These are phyloP conservation scores for Horisme vitalbata DNA, from an alignment of 2,888 invertebrate species.

Conservation along the genomic window DNA sequence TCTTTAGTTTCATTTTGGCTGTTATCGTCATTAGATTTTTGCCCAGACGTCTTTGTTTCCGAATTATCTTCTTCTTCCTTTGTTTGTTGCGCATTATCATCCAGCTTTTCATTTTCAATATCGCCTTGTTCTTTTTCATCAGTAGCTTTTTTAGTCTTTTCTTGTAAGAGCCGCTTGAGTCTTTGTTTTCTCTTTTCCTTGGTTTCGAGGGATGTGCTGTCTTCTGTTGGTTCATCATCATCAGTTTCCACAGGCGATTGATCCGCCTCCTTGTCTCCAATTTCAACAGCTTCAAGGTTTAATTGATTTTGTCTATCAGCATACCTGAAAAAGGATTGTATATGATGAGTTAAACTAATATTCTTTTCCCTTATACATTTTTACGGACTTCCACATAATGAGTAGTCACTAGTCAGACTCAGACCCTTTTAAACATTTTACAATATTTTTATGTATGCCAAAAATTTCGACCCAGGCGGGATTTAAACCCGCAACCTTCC, in stretches of 20 bases:
- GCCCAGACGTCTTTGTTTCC: background rate
- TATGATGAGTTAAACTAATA: background rate
- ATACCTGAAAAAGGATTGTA: slow-evolving; percentile 51
- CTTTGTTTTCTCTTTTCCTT: slow-evolving; percentile 65
- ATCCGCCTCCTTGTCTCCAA: slow-evolving; percentile 73
- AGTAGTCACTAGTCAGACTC: too few relatives aligned
- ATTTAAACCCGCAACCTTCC: too few relatives aligned
- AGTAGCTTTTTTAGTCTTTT: slow-evolving; percentile 51
- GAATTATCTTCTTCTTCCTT: background rate
- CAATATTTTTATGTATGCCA: too few relatives aligned
- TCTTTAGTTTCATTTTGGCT: slow-evolving; percentile 1
- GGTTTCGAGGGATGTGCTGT: slow-evolving; percentile 47
- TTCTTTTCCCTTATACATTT: too few relatives aligned
- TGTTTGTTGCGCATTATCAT: too few relatives aligned
- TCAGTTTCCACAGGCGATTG: slow-evolving; percentile 72
- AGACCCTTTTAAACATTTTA: too few relatives aligned
- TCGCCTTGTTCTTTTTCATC: slow-evolving; percentile 33
- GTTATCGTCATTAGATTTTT: background rate
- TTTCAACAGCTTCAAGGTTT: slow-evolving; percentile 67
- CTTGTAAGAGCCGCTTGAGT: slow-evolving; percentile 57
- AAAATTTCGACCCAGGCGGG: too few relatives aligned
- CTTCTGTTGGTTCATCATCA: slow-evolving; percentile 56
- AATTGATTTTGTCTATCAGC: slow-evolving; percentile 69
- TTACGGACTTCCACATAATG: too few relatives aligned
- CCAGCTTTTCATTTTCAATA: slow-evolving; percentile 8